Base-by-base conservation (phyloP, 2,888 invertebrate genomes). In the Cosmopolites sordidus region DNA sequence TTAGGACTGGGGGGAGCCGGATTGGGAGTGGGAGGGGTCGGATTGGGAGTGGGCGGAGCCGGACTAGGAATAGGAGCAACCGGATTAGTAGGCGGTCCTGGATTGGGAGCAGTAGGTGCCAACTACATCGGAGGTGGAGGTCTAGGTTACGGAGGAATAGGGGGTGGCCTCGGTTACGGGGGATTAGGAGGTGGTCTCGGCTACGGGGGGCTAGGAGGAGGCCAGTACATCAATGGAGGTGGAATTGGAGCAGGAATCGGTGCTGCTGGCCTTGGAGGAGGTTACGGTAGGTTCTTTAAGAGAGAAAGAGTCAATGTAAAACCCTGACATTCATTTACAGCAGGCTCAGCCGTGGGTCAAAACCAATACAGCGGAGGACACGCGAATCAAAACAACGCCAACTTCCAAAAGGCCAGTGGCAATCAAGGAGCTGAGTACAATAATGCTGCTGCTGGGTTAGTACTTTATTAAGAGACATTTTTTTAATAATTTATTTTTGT, bases 351-450 rank as follows among this genome's bases (percentile, higher is more conserved):
- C 52, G 73, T 81, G 0, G 80, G 82, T 60, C 80, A 80, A 60
- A 78, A 78, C 48, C 75, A 77, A 2, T 82, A 78, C 61, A 80
- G 79, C 46, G 77, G 77, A 4, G 81, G 76, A 11, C 79, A 81
- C 58, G 81, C 82, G 63, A 80, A 80, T 59, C 73, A 75, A 2
- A 79, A 78, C 3, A 81, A 78, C 60, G 78, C 77, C 39, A 60
- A 78, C 59, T 67, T 48, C 53, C 78, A 80, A 56, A 80, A 81
- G 61, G 60, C 78, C 1, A 76, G 77, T 58, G 81, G 80, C 40
- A 78, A 78, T 60, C 75, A 76, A 29, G 81, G 79, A 52, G 79
- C 78, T 65, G 76, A 78, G 67, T 66, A 78, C 1, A 79, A 79
- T 44, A 78, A 80, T 54, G 81, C 79, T 1, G 76, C 79, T 53